Evolutionary conservation across 2,797 vertebrate genomes (phyloP).

Genomic region (Coccyzus lansbergi): DNA sequence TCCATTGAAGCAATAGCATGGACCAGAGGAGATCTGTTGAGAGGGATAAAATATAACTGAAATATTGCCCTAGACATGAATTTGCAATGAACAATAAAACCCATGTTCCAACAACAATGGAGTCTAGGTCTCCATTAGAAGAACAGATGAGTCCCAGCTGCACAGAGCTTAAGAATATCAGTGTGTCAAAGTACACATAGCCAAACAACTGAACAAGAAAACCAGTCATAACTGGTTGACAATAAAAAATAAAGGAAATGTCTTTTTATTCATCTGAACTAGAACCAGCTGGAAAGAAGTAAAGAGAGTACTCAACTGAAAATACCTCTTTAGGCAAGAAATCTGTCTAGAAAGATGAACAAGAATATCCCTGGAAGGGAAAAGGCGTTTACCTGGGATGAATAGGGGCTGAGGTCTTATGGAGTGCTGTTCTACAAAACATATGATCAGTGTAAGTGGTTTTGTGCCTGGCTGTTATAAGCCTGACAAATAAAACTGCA

Average conservation of each 20-base stretch:
- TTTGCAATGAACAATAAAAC: not conserved
- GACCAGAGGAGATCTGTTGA: not conserved
- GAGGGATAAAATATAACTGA: not conserved
- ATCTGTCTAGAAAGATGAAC: not conserved
- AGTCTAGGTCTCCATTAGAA: not conserved
- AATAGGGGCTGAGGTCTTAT: not conserved
- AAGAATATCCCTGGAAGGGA: not conserved
- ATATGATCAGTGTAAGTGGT: not conserved
- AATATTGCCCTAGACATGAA: not conserved
- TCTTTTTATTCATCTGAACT: not conserved
- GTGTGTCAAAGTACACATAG: not conserved
- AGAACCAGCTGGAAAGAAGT: not conserved
- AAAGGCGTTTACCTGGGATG: not conserved
- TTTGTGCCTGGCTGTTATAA: not conserved
- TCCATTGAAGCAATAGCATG: not conserved
- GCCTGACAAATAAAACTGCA: not conserved
- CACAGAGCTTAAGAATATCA: not conserved
- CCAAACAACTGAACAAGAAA: not conserved
- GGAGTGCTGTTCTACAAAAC: not conserved
- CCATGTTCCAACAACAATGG: rapidly evolving
- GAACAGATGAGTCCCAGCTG: not conserved
- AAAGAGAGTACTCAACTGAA: not conserved
- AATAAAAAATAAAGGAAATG: not conserved
- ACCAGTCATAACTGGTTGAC: not conserved
- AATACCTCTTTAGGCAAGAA: not conserved